phyloP scores from a whole-genome alignment of 2,113 vertebrate genomes.

The Bubo scandiacus region DNA sequence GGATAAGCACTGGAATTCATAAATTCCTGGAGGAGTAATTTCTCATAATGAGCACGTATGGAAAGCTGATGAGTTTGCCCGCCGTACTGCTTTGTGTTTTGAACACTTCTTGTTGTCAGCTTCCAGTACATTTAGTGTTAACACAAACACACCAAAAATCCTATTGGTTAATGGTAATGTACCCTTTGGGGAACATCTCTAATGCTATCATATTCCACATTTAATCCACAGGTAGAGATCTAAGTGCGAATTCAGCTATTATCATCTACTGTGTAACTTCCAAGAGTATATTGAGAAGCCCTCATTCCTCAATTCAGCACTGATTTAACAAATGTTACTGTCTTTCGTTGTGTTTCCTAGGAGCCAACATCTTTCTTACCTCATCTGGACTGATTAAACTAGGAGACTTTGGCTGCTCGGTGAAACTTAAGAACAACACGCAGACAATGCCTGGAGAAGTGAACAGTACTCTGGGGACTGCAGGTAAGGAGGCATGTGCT shows the following conservation, averaged over 20 bases:
- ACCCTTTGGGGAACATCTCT: neutral
- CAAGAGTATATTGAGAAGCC: neutral
- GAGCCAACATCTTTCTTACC: conserved; percentile 98
- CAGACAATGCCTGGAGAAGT: conserved; percentile 99
- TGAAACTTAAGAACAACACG: conserved; percentile 96
- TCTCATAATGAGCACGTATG: neutral
- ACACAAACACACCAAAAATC: neutral
- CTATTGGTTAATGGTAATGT: neutral
- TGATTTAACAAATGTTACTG: neutral
- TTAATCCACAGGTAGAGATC: neutral
- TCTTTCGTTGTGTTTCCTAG: conserved; percentile 63
- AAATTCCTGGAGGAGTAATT: neutral
- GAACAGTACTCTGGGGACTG: conserved; percentile 97
- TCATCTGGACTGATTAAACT: conserved; percentile 96
- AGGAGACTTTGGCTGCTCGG: conserved; percentile 97
- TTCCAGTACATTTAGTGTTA: neutral
- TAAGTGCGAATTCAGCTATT: neutral
- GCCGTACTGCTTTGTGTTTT: neutral
- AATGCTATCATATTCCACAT: neutral
- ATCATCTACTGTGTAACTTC: neutral
- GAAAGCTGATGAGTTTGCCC: neutral
- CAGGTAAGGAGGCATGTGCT: conserved; percentile 77
- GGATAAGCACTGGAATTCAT: neutral
- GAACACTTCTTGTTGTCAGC: neutral
- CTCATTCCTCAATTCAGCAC: neutral